phyloP scores from a whole-genome alignment of 2,888 invertebrate genomes.

The Drosophila limbata region DNA sequence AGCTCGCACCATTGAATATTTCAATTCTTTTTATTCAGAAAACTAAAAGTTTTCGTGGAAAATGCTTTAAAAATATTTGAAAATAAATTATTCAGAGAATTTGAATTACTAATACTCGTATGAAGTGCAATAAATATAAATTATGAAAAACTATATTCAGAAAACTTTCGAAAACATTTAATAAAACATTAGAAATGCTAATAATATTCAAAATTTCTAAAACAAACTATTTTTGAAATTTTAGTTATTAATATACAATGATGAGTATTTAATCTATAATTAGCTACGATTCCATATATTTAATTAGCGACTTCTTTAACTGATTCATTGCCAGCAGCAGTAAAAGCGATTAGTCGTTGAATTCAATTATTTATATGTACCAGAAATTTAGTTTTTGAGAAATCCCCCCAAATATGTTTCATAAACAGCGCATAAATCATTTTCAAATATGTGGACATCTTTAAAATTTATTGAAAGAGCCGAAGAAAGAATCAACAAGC shows the following conservation, averaged over 20 bases:
- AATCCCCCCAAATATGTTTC: constrained; percentile 4
- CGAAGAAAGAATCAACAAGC: constrained; percentile 48
- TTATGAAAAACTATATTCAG: not conserved
- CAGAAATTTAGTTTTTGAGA: constrained; percentile 1
- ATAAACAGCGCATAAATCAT: constrained; percentile 57
- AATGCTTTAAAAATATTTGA: not conserved
- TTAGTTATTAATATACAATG: not conserved
- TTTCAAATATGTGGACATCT: constrained; percentile 45
- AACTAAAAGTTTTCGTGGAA: not conserved
- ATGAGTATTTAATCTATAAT: not conserved
- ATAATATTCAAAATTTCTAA: not conserved
- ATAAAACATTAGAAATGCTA: no score
- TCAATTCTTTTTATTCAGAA: not conserved
- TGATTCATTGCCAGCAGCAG: constrained; percentile 5
- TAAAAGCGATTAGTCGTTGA: not conserved
- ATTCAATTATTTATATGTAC: not conserved
- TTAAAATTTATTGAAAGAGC: constrained; percentile 36
- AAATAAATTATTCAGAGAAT: not conserved
- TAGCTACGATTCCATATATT: not conserved
- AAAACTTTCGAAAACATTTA: no score
- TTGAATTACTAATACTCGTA: not conserved
- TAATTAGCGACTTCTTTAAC: not conserved
- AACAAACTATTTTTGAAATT: not conserved
- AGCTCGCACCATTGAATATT: not conserved
- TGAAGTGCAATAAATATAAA: not conserved